Conservation (phyloP, 2,888 invertebrate species). For the Pharmacophagus antenor region DNA sequence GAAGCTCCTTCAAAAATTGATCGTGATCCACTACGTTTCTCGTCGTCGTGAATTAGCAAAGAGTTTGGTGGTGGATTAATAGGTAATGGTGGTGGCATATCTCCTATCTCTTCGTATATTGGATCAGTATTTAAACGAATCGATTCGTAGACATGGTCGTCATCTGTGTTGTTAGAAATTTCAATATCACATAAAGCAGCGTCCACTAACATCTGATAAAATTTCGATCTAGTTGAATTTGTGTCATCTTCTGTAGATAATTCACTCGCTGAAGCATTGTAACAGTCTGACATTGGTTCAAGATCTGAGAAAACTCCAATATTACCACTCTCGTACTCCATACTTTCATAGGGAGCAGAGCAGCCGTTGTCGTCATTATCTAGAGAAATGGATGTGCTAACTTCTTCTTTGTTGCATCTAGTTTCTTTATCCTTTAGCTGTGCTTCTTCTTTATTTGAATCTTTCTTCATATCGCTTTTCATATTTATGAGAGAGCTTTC, state of each 20-base stretch:
- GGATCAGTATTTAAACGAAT: constrained; percentile 85
- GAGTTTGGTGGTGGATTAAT: constrained; percentile 87
- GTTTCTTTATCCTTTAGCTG: constrained; percentile 45
- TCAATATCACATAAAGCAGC: constrained; percentile 86
- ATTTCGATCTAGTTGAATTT: constrained; percentile 84
- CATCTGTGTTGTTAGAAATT: constrained; percentile 81
- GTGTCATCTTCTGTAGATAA: constrained; percentile 84
- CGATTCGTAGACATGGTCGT: constrained; percentile 87
- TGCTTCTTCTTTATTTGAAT: constrained; percentile 49
- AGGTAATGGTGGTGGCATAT: constrained; percentile 89
- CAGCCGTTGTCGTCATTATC: constrained; percentile 79
- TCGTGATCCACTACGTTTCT: constrained; percentile 84
- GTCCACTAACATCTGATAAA: constrained; percentile 87
- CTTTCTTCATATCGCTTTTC: constrained; percentile 57
- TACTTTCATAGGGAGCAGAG: constrained; percentile 88
- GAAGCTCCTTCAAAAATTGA: constrained; percentile 91
- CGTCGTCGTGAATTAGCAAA: constrained; percentile 84
- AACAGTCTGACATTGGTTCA: constrained; percentile 85
- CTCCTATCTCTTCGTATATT: constrained; percentile 88
- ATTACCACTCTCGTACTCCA: constrained; percentile 84
- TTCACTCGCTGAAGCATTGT: constrained; percentile 85
- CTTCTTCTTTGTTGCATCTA: constrained; percentile 46
- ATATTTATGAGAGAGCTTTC: constrained; percentile 70
- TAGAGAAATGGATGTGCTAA: constrained; percentile 45
- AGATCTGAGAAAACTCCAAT: constrained; percentile 76